Conservation (phyloP, 2,888 invertebrate genomes). For the Blera fallax region DNA sequence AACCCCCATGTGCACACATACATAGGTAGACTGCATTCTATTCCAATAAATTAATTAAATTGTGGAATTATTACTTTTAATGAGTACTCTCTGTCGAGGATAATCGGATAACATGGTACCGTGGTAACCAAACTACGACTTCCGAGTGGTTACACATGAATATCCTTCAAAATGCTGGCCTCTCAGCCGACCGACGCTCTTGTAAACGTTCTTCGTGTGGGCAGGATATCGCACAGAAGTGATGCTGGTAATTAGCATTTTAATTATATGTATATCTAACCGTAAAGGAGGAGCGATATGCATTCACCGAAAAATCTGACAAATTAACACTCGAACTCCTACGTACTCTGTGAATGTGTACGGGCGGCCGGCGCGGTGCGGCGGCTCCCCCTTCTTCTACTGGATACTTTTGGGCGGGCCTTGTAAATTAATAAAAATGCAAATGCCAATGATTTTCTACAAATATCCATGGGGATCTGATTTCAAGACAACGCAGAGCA, state of each 20-base stretch:
- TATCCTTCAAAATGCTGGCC: neutral
- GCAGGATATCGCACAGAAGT: constrained; percentile 1
- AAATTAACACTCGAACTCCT: constrained; percentile 19
- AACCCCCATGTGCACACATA: too few relatives aligned
- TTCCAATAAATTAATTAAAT: constrained; percentile 22
- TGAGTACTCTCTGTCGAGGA: neutral
- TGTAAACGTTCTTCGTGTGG: neutral
- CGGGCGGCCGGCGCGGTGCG: too few relatives aligned
- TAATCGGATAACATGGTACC: neutral
- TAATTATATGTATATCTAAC: constrained; percentile 31
- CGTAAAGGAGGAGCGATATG: neutral
- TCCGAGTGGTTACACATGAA: neutral
- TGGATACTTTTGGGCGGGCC: neutral
- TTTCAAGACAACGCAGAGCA: neutral
- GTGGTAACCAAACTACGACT: neutral
- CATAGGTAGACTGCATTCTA: too few relatives aligned
- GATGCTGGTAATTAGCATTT: constrained; percentile 46
- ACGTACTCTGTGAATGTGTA: neutral
- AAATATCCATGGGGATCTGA: constrained; percentile 8
- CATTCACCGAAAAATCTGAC: neutral
- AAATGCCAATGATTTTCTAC: constrained; percentile 15
- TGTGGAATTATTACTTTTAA: constrained; percentile 23
- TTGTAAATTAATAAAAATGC: constrained; percentile 22
- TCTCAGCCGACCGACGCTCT: neutral
- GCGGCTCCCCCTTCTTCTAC: too few relatives aligned